These are phyloP conservation scores for Scelioninae gen. 2 DNA, from an alignment of 2,888 invertebrate species.

Conservation along the genomic window DNA sequence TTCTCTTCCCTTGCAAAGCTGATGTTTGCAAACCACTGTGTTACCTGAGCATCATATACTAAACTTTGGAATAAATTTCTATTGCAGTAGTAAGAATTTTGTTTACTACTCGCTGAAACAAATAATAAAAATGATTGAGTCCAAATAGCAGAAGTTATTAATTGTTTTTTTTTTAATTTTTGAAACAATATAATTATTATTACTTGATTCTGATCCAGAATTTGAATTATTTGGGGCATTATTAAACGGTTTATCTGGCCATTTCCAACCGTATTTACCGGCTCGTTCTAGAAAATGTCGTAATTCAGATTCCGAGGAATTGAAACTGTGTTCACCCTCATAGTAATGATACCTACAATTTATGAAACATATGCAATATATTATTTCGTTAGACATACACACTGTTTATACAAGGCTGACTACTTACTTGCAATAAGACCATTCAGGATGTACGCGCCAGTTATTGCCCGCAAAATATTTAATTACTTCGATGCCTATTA, in stretches of 20 bases:
- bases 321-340: constrained; percentile 82
- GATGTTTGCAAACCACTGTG: constrained; percentile 90
- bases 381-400: too few relatives aligned
- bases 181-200: constrained; percentile 8
- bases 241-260: constrained; percentile 80
- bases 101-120: constrained; percentile 49
- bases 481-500: constrained; percentile 77
- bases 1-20: constrained; percentile 85
- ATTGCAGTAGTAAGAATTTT: constrained; percentile 82
- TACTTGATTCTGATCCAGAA: constrained; percentile 73
- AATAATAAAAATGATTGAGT: constrained; percentile 4
- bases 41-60: constrained; percentile 91
- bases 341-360: constrained; percentile 84
- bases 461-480: constrained; percentile 85
- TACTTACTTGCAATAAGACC: constrained; percentile 77
- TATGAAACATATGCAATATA: too few relatives aligned
- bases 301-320: constrained; percentile 85
- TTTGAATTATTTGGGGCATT: constrained; percentile 79
- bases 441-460: constrained; percentile 93
- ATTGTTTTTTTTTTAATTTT: neutral
- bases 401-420: neutral
- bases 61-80: constrained; percentile 89
- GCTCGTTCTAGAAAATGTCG: constrained; percentile 87
- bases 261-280: constrained; percentile 87
- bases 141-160: too few relatives aligned